Evolutionary conservation across 2,888 invertebrate genomes (phyloP).

Genomic region (Pasiphila rectangulata): DNA sequence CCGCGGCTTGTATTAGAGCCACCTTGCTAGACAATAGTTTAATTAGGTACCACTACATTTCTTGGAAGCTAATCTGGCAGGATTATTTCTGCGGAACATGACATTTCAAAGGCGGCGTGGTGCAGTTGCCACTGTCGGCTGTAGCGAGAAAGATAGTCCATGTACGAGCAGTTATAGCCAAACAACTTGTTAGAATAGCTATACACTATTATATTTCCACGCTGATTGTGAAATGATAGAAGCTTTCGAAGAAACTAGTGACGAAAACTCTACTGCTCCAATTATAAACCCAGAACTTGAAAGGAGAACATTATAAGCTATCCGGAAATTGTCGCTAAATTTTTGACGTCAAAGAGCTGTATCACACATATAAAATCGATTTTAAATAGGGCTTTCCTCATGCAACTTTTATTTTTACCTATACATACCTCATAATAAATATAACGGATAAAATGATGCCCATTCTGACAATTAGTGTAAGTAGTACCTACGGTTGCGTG

Average conservation of each 20-base stretch:
- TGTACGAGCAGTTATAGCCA: neutral
- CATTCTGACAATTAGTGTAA: too few species aligned
- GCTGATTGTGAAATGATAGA: neutral
- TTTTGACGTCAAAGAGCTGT: too few species aligned
- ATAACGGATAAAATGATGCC: too few species aligned
- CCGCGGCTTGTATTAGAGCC: neutral
- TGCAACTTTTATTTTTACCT: too few species aligned
- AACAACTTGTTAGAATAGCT: slow-evolving; percentile 7
- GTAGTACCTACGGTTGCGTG: slow-evolving; percentile 3
- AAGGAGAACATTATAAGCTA: too few species aligned
- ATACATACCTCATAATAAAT: too few species aligned
- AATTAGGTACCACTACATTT: slow-evolving; percentile 10
- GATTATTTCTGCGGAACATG: slow-evolving; percentile 6
- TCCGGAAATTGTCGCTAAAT: too few species aligned
- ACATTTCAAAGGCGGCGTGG: slow-evolving; percentile 13
- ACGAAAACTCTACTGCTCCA: too few species aligned
- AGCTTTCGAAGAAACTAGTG: too few species aligned
- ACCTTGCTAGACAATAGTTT: slow-evolving; percentile 8
- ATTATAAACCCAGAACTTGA: too few species aligned
- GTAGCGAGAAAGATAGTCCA: neutral
- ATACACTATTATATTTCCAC: neutral
- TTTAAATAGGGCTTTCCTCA: too few species aligned
- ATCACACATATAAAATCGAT: too few species aligned
- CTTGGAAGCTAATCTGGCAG: slow-evolving; percentile 5
- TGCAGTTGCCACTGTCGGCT: slow-evolving; percentile 1